These are phyloP conservation scores for Ornithorhynchus anatinus DNA, from an alignment of 2,113 vertebrate genomes.

Conservation along the genomic window DNA sequence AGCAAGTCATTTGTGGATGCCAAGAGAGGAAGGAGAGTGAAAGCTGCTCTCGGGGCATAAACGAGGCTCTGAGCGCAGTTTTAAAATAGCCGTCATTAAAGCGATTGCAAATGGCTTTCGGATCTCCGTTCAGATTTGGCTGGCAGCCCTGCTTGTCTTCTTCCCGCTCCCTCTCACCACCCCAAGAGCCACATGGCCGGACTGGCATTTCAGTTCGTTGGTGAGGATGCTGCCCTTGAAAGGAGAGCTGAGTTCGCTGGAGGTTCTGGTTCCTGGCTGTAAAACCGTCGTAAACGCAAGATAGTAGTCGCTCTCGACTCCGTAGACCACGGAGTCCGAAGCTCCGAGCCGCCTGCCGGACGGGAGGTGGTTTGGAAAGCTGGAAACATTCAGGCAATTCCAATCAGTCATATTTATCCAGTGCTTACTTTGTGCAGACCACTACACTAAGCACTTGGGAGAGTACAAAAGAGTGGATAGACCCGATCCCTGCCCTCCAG, in stretches of 20 bases:
- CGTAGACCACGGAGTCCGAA: too few species aligned
- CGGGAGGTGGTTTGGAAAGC: too few species aligned
- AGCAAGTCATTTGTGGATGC: conserved; percentile 17
- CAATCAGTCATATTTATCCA: too few species aligned
- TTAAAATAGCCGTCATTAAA: background rate
- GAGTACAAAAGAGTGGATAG: too few species aligned
- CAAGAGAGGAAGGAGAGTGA: conserved; percentile 26
- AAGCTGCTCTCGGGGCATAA: conserved; percentile 21
- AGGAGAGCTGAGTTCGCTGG: background rate
- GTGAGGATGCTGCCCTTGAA: conserved; percentile 24
- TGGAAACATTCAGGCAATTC: too few species aligned
- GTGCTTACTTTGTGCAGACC: too few species aligned
- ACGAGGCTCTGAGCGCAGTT: conserved; percentile 1
- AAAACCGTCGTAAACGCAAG: conserved; percentile 53
- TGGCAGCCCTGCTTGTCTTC: background rate
- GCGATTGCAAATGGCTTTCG: too few species aligned
- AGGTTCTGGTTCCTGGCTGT: conserved; percentile 55
- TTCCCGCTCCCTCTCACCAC: too few species aligned
- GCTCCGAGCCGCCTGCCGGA: too few species aligned
- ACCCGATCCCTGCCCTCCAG: too few species aligned
- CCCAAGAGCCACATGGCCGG: conserved; percentile 18
- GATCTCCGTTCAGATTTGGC: conserved; percentile 3
- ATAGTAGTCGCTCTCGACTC: conserved; percentile 37
- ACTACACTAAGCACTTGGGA: too few species aligned
- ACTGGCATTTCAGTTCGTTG: too few species aligned